Base-by-base conservation (phyloP, 2,888 invertebrate genomes). In the Pecten maximus region DNA sequence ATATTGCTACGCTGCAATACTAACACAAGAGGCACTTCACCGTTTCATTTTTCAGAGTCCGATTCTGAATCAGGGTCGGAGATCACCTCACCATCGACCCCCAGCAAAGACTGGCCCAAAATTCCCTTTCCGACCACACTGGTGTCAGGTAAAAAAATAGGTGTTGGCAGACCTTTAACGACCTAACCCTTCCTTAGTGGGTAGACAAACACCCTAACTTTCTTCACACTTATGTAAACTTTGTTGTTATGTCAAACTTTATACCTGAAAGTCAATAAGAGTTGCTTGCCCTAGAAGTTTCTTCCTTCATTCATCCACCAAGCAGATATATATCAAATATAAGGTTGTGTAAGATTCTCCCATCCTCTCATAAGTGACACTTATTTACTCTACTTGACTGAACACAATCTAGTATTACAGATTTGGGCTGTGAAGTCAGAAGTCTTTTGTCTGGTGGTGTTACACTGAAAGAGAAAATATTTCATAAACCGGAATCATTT, bases 91-190 rank as follows among this genome's bases (percentile, higher is more conserved):
- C 96, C 96, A 40, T 92, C 94, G 40, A 93, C 94, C 88, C 95
- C 95, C n/a, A 94, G 94, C 88, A 94, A 95, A 93, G 95, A 95
- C 54, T 94, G 93, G 91, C 91, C 91, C 90, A 95, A 94, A 93
- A 94, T 95, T 40, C 95, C 96, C 48, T 90, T 95, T 40, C 95
- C 95, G 10, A 94, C 93, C 90, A 93, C 93, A 40, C 93, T 94
- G 44, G 93, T 95, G 23, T 92, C 90, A 89, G 93, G 93, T 93
- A 91, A 92, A 91, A 89, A 28, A 88, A 54, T 1, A 74, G 74
- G 74, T 74, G 74, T 74, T 74, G 74, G 28, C 35, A 10, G 35
- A 74, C 74, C 74, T 74, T 74, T 74, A 35, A 74, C 74, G 15
- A 74, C 74, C 74, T 74, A 74, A 74, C 74, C 28, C 15, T 35